Evolutionary conservation across 2,888 invertebrate species (phyloP).

Genomic region (Aplocera efformata): DNA sequence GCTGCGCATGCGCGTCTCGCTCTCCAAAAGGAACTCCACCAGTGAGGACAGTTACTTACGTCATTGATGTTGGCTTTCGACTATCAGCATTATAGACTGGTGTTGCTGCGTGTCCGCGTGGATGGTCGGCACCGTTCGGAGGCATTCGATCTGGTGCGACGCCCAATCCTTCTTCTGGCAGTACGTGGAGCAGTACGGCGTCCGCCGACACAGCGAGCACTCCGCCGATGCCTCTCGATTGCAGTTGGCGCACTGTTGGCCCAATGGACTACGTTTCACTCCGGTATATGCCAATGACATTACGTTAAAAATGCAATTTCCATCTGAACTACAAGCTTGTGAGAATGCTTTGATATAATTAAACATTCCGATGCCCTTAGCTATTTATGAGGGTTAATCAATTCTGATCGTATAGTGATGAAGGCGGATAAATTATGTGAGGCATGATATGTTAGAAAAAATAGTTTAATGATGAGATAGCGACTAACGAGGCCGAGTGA

Average conservation of each 20-base stretch:
- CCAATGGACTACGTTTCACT: neutral
- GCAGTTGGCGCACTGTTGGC: slow-evolving; percentile 90
- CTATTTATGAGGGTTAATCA: too few species aligned
- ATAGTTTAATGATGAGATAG: too few species aligned
- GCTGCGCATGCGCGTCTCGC: too few species aligned
- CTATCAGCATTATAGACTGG: slow-evolving; percentile 92
- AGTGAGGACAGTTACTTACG: slow-evolving; percentile 7
- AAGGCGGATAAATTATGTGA: too few species aligned
- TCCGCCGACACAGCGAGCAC: slow-evolving; percentile 91
- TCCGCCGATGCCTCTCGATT: slow-evolving; percentile 93
- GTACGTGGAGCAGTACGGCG: slow-evolving; percentile 93
- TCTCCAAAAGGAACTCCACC: too few species aligned
- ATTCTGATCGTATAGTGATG: too few species aligned
- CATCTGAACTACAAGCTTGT: neutral
- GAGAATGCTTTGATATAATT: too few species aligned
- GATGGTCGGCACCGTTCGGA: slow-evolving; percentile 82
- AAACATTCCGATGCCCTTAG: too few species aligned
- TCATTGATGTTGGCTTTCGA: slow-evolving; percentile 85
- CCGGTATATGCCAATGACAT: neutral
- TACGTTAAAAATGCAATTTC: too few species aligned
- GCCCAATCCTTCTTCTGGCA: slow-evolving; percentile 96
- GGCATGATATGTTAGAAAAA: too few species aligned
- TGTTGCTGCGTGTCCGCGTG: slow-evolving; percentile 70
- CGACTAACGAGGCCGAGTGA: too few species aligned
- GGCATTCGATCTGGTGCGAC: slow-evolving; percentile 90